phyloP scores from a whole-genome alignment of 2,888 invertebrate species.

The Spatulosminthurus flaviceps region DNA sequence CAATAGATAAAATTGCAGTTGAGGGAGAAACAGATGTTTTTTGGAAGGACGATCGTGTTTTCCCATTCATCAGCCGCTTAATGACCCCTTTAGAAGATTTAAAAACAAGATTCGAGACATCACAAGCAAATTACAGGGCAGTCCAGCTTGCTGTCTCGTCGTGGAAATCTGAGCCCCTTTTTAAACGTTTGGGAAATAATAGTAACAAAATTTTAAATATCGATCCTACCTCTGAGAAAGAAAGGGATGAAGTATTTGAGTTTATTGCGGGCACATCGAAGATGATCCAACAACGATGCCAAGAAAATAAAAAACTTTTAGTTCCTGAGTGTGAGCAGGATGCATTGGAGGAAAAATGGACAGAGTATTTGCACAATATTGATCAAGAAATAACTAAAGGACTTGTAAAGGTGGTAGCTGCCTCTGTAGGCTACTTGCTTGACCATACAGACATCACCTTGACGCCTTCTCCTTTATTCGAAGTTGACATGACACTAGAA shows the following conservation, averaged over 20 bases:
- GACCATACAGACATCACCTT: conserved; percentile 66
- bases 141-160: conserved; percentile 81
- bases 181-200: conserved; percentile 86
- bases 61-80: conserved; percentile 80
- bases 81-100: conserved; percentile 81
- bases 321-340: conserved; percentile 72
- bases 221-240: conserved; percentile 74
- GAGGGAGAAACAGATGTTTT: background rate
- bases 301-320: background rate
- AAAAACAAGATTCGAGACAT: conserved; percentile 81
- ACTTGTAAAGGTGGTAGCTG: conserved; percentile 62
- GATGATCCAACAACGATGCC: background rate
- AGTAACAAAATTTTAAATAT: conserved; percentile 83
- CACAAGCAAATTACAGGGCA: conserved; percentile 84
- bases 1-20: background rate
- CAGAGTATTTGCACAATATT: conserved; percentile 77
- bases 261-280: conserved; percentile 75
- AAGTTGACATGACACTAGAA: conserved; percentile 82
- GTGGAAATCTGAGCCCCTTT: conserved; percentile 86
- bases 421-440: conserved; percentile 62
- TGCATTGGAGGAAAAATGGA: conserved; percentile 80
- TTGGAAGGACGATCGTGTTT: background rate
- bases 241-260: conserved; percentile 68
- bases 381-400: conserved; percentile 5
- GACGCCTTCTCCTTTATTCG: conserved; percentile 81